Conservation (phyloP, 2,113 vertebrate species). For the Sigmodon hispidus region DNA sequence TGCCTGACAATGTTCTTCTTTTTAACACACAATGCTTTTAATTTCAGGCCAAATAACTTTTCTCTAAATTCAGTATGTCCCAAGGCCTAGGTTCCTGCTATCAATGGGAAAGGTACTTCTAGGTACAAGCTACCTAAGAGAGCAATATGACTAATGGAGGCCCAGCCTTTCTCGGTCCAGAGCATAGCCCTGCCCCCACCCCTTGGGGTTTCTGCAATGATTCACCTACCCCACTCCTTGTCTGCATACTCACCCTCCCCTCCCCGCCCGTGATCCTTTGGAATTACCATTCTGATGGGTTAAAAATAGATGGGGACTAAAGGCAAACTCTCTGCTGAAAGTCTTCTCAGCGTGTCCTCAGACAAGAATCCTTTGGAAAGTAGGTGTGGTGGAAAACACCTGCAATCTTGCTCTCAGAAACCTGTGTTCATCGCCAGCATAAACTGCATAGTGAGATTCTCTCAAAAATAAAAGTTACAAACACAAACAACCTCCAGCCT, state of each 20-base stretch:
- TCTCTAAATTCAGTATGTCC: neutral
- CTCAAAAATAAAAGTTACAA: neutral
- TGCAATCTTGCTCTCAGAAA: neutral
- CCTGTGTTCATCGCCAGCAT: neutral
- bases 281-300: conserved; percentile 38
- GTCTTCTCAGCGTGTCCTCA: neutral
- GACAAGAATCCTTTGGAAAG: neutral
- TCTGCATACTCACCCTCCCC: neutral
- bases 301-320: conserved; percentile 16
- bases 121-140: conserved; percentile 27
- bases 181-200: neutral
- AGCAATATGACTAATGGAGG: neutral
- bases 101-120: neutral
- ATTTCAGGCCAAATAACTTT: conserved; percentile 54
- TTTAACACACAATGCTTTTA: conserved; percentile 30
- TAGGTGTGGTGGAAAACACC: neutral
- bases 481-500: neutral
- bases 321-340: neutral
- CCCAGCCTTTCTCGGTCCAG: neutral
- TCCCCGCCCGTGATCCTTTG: neutral
- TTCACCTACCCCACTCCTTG: neutral
- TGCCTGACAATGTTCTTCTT: neutral
- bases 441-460: too few relatives aligned
- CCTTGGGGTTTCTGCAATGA: neutral
- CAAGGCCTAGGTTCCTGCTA: neutral